A percentile compares a stretch with the other conserved stretches of the same genome.
Evolutionary conservation across 1,140 invertebrate species (phyloP).

Genomic region (Ceratina japonica): DNA sequence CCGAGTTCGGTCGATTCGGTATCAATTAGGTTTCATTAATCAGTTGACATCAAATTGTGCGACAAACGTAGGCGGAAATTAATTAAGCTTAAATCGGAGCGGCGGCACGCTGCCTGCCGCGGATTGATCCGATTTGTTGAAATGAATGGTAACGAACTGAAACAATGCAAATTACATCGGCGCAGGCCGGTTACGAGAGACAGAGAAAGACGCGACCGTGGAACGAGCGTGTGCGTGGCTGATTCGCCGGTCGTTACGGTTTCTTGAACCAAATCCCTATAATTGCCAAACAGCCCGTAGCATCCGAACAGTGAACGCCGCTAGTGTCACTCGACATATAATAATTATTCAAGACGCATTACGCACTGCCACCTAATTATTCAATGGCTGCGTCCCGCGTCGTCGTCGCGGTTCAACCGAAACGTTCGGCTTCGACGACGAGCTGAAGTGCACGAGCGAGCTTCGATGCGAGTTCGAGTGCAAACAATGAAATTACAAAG

Average conservation of each 20-base stretch:
- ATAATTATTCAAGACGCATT: conserved; percentile 36
- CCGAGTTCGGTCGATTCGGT: conserved; percentile 5
- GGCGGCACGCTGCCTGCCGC: background rate
- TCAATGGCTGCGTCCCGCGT: background rate
- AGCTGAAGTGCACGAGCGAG: background rate
- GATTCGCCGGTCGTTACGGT: background rate
- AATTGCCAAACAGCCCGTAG: conserved; percentile 16
- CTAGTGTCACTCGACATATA: background rate
- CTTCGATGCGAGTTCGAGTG: background rate
- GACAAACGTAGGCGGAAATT: conserved; percentile 21
- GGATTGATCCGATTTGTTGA: background rate
- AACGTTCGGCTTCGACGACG: conserved; percentile 1
- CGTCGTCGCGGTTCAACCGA: background rate
- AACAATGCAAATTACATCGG: conserved; percentile 30
- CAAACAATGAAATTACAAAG: conserved; percentile 44
- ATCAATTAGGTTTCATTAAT: conserved; percentile 30
- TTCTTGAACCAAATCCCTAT: conserved; percentile 6
- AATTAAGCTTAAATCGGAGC: conserved; percentile 33
- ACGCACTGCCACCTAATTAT: conserved; percentile 27
- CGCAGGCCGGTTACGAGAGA: background rate
- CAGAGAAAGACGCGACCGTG: background rate
- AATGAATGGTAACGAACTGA: conserved; percentile 23
- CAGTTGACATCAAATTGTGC: conserved; percentile 22
- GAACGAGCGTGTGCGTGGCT: background rate
- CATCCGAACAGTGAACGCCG: background rate